These are phyloP conservation scores for Drosophila jambulina DNA, from an alignment of 1,140 invertebrate genomes.

Conservation along the genomic window DNA sequence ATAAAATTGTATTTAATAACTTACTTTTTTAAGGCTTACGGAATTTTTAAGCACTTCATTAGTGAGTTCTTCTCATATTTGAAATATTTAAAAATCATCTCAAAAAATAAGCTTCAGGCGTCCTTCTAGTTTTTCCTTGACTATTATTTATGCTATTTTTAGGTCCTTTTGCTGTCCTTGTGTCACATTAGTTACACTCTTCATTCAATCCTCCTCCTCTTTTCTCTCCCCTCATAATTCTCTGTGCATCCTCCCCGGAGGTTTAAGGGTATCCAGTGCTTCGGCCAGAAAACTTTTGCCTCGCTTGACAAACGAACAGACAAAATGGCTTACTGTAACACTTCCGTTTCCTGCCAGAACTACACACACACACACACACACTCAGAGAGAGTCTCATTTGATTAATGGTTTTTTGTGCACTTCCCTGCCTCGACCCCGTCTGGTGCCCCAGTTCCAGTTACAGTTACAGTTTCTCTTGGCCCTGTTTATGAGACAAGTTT, in stretches of 20 bases:
- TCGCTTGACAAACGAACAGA: conserved; percentile 64
- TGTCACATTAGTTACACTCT: not conserved
- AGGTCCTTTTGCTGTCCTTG: not conserved
- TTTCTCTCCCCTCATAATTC: conserved; percentile 4
- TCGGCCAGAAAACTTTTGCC: conserved; percentile 17
- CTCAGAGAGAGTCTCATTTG: conserved; percentile 50
- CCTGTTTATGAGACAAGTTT: conserved; percentile 71
- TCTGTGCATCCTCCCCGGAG: not conserved
- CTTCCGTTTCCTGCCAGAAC: conserved; percentile 66
- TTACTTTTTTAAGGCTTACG: not conserved
- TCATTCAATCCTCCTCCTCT: not conserved
- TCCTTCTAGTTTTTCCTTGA: not conserved
- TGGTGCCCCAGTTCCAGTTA: not conserved
- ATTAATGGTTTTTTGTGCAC: conserved; percentile 74
- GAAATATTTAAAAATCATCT: not conserved
- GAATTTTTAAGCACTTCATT: not conserved
- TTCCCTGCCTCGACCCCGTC: not conserved
- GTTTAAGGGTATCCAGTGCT: conserved; percentile 12
- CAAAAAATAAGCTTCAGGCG: not conserved
- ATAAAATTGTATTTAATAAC: too few species aligned
- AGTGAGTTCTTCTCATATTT: not conserved
- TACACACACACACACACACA: conserved; percentile 11
- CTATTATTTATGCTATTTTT: not conserved
- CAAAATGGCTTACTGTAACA: conserved; percentile 77
- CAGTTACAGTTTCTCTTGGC: not conserved